A percentile compares a stretch with the other conserved stretches of the same genome.
phyloP scores from a whole-genome alignment of 2,888 invertebrate genomes.

The Phorcus lineatus region DNA sequence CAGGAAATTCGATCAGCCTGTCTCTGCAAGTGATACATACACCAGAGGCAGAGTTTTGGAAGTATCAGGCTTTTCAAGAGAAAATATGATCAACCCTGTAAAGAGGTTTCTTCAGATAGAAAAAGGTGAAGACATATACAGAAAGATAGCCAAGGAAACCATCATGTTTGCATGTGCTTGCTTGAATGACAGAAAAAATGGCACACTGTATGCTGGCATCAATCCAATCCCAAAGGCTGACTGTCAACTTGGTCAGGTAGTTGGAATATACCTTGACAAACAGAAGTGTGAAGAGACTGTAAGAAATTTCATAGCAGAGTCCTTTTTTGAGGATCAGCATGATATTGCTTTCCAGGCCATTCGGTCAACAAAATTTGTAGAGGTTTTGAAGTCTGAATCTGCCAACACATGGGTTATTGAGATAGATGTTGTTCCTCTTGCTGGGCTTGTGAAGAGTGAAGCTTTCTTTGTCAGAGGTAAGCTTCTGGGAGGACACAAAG shows the following conservation, averaged over 20 bases:
- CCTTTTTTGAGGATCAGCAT: constrained; percentile 36
- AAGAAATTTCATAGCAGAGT: constrained; percentile 26
- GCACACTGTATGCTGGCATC: constrained; percentile 45
- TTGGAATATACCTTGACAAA: constrained; percentile 37
- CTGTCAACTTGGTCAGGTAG: constrained; percentile 38
- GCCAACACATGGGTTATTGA: constrained; percentile 40
- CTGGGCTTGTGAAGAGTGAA: constrained; percentile 31
- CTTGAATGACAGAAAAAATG: constrained; percentile 39
- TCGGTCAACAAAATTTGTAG: constrained; percentile 44
- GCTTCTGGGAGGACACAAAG: neutral
- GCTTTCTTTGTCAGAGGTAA: constrained; percentile 30
- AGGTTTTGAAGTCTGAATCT: constrained; percentile 30
- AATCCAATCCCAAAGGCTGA: neutral
- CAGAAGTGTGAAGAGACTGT: constrained; percentile 30
- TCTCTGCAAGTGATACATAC: constrained; percentile 12
- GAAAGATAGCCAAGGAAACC: constrained; percentile 10
- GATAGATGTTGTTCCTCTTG: constrained; percentile 47
- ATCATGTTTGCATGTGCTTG: constrained; percentile 40
- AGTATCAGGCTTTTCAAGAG: neutral
- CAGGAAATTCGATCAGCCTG: constrained; percentile 28
- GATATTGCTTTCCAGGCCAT: constrained; percentile 42
- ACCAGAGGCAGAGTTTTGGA: neutral
- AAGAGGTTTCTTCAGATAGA: constrained; percentile 11
- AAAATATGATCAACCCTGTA: constrained; percentile 32
- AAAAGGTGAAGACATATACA: neutral